These are phyloP conservation scores for Phalangium opilio DNA, from an alignment of 2,888 invertebrate species.

Conservation along the genomic window DNA sequence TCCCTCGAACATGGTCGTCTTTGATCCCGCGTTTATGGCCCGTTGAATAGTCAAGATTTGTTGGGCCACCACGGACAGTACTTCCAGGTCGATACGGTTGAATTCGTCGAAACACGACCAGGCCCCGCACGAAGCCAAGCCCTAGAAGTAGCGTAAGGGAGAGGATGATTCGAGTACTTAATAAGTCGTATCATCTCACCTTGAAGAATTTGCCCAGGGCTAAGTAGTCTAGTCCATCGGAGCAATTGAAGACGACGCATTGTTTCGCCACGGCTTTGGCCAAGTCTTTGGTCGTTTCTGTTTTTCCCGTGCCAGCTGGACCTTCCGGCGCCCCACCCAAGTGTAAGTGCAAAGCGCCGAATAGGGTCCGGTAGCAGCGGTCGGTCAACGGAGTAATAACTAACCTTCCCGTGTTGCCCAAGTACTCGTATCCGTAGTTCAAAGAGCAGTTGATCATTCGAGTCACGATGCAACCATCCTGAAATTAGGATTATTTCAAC, in stretches of 20 bases:
- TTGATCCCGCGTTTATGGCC: slow-evolving; percentile 34
- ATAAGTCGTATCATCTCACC: slow-evolving; percentile 22
- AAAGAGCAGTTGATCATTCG: slow-evolving; percentile 36
- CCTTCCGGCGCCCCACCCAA: slow-evolving; percentile 37
- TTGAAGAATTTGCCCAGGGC: slow-evolving; percentile 38
- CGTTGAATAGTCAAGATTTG: slow-evolving; percentile 62
- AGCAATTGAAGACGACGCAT: slow-evolving; percentile 38
- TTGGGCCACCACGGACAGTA: slow-evolving; percentile 63
- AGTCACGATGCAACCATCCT: slow-evolving; percentile 34
- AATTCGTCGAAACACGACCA: slow-evolving; percentile 80
- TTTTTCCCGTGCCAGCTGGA: slow-evolving; percentile 36
- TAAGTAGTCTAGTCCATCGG: slow-evolving; percentile 36
- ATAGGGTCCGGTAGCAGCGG: slow-evolving; percentile 36
- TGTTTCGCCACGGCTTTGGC: slow-evolving; percentile 37
- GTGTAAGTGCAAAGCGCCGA: slow-evolving; percentile 35
- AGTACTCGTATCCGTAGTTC: slow-evolving; percentile 36
- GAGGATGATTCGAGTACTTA: background rate
- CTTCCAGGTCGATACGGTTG: slow-evolving; percentile 66
- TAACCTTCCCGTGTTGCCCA: slow-evolving; percentile 35
- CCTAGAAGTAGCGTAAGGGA: slow-evolving; percentile 24
- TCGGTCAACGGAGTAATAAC: slow-evolving; percentile 37
- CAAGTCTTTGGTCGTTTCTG: slow-evolving; percentile 31
- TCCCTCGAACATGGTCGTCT: slow-evolving; percentile 15
- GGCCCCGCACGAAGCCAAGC: slow-evolving; percentile 37
- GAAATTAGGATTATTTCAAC: background rate